Percentiles rank a stretch among this genome's conserved stretches.
These are phyloP conservation scores for Todus mexicanus DNA, from an alignment of 2,797 vertebrate species.

Conservation along the genomic window DNA sequence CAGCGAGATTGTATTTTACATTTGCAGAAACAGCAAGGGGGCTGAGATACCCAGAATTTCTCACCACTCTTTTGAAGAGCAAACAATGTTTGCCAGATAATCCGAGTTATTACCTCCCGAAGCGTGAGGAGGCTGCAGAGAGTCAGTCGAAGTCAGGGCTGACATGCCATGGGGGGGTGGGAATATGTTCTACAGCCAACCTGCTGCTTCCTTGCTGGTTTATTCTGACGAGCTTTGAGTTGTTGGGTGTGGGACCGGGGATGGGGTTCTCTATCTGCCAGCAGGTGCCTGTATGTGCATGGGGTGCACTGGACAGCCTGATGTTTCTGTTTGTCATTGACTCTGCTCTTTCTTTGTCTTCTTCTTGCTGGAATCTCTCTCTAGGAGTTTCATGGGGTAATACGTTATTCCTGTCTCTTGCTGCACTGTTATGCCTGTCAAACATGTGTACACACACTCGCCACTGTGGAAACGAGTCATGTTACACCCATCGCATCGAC, in stretches of 20 bases:
- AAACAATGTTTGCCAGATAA: background rate
- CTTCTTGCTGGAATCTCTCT: conserved; percentile 79
- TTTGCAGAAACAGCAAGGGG: background rate
- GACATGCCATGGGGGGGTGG: background rate
- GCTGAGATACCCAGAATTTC: background rate
- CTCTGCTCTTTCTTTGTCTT: conserved; percentile 78
- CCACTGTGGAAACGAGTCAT: conserved; percentile 21
- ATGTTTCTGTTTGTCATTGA: conserved; percentile 70
- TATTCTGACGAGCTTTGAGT: background rate
- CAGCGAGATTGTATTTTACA: background rate
- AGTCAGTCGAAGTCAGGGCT: background rate
- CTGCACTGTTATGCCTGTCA: conserved; percentile 68
- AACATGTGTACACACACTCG: conserved; percentile 25
- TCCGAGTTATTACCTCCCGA: rapidly evolving
- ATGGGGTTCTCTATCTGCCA: background rate
- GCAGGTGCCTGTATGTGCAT: conserved; percentile 56
- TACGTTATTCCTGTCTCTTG: conserved; percentile 78
- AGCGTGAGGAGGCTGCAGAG: background rate
- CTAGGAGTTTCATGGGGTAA: conserved; percentile 99
- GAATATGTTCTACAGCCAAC: background rate
- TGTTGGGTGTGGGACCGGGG: background rate
- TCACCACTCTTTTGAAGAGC: background rate
- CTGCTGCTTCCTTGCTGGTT: background rate
- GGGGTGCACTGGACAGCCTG: conserved; percentile 27
- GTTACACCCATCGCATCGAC: conserved; percentile 29